Evolutionary conservation across 1,140 invertebrate species (phyloP).

Genomic region (Penaeus indicus): DNA sequence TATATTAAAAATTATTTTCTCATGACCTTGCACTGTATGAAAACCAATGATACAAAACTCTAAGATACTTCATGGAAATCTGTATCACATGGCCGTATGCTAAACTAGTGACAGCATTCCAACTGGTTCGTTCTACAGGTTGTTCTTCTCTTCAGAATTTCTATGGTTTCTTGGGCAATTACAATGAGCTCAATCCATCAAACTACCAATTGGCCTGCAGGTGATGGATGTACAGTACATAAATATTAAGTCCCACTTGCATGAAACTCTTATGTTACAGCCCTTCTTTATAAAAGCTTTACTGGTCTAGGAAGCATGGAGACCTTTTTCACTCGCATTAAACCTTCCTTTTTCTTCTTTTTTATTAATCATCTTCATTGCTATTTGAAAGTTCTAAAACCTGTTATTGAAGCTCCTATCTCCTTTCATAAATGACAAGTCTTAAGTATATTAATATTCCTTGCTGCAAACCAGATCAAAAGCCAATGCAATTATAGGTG

Average conservation of each 20-base stretch:
- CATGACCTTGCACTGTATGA: slow-evolving; percentile 34
- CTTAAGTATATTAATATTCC: slow-evolving; percentile 2
- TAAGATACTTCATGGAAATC: slow-evolving; percentile 49
- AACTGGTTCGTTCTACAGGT: slow-evolving; percentile 27
- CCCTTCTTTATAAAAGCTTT: no score
- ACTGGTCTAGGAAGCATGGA: no score
- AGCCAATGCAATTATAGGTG: slow-evolving; percentile 28
- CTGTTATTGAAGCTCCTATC: no score
- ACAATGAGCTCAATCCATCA: neutral
- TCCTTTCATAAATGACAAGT: neutral
- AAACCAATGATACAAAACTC: slow-evolving; percentile 47
- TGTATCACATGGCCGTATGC: slow-evolving; percentile 52
- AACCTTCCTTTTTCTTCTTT: no score
- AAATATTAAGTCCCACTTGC: no score
- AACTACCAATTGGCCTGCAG: no score
- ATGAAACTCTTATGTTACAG: no score
- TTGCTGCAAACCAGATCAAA: slow-evolving; percentile 10
- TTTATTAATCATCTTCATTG: no score
- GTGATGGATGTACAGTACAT: no score
- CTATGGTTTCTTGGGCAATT: neutral
- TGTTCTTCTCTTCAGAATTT: neutral
- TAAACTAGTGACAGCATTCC: slow-evolving; percentile 49
- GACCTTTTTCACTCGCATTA: no score
- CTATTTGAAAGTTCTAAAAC: no score
- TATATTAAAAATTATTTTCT: slow-evolving; percentile 16